Evolutionary conservation across 2,888 invertebrate genomes (phyloP), one percentile per base, ranked within the genome.

Genomic region (Sarcophaga rosellei): DNA sequence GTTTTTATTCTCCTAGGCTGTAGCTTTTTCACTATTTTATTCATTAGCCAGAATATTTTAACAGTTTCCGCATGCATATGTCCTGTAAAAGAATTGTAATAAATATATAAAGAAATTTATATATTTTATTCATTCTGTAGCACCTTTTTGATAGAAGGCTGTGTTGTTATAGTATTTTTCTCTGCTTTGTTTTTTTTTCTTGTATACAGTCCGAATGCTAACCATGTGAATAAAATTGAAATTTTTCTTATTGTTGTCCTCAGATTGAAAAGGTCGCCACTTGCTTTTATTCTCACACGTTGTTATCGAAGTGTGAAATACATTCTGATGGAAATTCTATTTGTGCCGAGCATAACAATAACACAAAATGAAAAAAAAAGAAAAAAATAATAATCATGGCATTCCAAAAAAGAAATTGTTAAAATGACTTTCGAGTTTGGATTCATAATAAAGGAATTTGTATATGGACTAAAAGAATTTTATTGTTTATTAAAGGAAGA

Each of bases 251-350:
- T 35, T 35, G 35, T 15, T 68, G 6, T 44, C n/a, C 44, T 11
- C 53, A 65, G 35, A 21, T 47, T 20, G 21, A 53, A 76, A 21
- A 21, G 35, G 3, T 17, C 20, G 11, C 23, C 53, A 15, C 53
- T 53, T 57, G 12, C 53, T 44, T 65, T 15, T 5, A 66, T 53
- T 59, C 66, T 15, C 17, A 53, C 53, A 53, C 53, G 53, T 53
- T 15, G 53, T 17, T 17, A 66, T n/a, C n/a, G 44, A 76, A 44
- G 76, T 76, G 68, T 76, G 66, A 76, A 76, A 66, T 57, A 61
- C 59, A 44, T 68, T 20, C 17, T 76, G 59, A 61, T 70, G 57
- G 68, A 59, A 65, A 35, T 61, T 35, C 4, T 66, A 21, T 65
- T 8, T 53, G 6, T 47, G 21, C 8, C 21, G 15, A 15, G 53